Base-by-base conservation (phyloP, 2,888 invertebrate species). In the Drosophila sordidula region DNA sequence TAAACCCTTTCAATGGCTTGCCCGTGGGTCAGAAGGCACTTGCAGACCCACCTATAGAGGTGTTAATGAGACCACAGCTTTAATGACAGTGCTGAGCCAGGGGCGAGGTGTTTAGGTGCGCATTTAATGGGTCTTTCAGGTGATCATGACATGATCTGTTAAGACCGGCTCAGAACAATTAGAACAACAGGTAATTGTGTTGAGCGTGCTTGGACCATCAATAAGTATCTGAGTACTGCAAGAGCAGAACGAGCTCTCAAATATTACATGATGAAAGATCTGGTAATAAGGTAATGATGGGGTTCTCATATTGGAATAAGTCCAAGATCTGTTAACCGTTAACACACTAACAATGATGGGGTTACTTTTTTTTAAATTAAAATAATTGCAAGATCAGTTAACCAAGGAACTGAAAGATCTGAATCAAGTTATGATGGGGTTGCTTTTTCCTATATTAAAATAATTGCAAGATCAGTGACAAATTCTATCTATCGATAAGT, bases 21-120 rank as follows among this genome's bases (percentile, higher is more conserved):
- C 16, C 16, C 11, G 39, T 34, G n/a, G 56, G 14, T 3, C 3
- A 29, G 26, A 6, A n/a, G 22, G 11, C 16, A 47, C 16, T 26
- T 34, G 5, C 14, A 47, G 26, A 9, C 3, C 29, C 3, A 9
- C 4, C 16, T 16, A 51, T 54, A 34, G 54, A 85, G 80, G 86
- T 75, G 86, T 77, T 86, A 81, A 82, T 76, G 65, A 34, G 65
- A 34, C 44, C 26, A 12, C 55, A 34, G n/a, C 29, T 55, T 55
- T 45, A 62, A 49, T 64, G 69, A 16, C 29, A 38, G 14, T 46
- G 46, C 55, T 44, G 47, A 54, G 65, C 42, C 38, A 26, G 38
- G 32, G 6, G 34, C 32, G 42, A 49, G 25, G 44, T 54, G 54
- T 26, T 72, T 29, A 41, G 22, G 32, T 41, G 12, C 14, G 16